These are phyloP conservation scores for Phalloptychus januarius DNA, from an alignment of 2,797 vertebrate species.

Conservation along the genomic window DNA sequence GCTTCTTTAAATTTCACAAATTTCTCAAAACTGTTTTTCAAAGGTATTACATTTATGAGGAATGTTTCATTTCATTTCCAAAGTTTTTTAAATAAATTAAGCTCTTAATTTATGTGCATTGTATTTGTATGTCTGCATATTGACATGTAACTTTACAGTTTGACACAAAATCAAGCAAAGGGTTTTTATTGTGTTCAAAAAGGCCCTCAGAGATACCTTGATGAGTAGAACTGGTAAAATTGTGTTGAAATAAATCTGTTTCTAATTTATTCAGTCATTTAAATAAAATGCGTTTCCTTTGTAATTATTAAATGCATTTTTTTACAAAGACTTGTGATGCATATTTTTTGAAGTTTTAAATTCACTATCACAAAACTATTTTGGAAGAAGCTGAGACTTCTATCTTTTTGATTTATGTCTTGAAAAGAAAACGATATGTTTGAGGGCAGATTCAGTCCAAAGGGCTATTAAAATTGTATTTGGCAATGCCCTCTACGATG, in stretches of 20 bases:
- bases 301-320: not conserved
- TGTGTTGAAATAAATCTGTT: not conserved
- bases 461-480: not conserved
- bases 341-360: constrained; percentile 7
- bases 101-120: not conserved
- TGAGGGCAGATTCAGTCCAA: constrained; percentile 10
- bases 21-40: constrained; percentile 5
- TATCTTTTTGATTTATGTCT: not conserved
- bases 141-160: no score
- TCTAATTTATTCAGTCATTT: not conserved
- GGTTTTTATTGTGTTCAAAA: not conserved
- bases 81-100: not conserved
- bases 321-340: not conserved
- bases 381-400: not conserved
- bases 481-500: not conserved
- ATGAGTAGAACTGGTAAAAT: not conserved
- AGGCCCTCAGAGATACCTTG: not conserved
- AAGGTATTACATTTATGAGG: not conserved
- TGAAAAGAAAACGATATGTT: not conserved
- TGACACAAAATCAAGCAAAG: not conserved
- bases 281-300: not conserved
- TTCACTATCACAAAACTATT: not conserved
- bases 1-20: constrained; percentile 7
- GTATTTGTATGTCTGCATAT: not conserved
- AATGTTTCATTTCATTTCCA: not conserved